These are phyloP conservation scores for Thamnophis sirtalis DNA, from an alignment of 2,113 vertebrate genomes.

Conservation along the genomic window DNA sequence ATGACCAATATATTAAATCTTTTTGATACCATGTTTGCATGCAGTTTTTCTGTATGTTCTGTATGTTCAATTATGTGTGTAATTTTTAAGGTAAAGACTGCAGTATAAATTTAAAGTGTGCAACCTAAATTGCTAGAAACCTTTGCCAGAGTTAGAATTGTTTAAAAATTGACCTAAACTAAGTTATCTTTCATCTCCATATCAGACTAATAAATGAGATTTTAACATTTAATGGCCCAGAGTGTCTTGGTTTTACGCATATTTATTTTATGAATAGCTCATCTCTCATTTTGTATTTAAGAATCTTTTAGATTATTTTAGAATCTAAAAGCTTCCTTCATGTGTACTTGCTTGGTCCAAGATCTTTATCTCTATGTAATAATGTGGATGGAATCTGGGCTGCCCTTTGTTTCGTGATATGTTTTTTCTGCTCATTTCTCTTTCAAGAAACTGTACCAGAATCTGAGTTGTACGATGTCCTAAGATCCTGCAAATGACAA, in stretches of 20 bases:
- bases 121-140: not conserved
- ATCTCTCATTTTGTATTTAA: not conserved
- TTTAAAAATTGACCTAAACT: not conserved
- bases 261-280: not conserved
- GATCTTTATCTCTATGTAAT: not conserved
- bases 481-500: not conserved
- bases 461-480: not conserved
- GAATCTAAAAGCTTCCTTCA: not conserved
- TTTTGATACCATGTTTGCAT: not conserved
- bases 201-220: not conserved
- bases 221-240: not conserved
- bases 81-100: not conserved
- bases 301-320: not conserved
- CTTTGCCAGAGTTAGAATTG: not conserved
- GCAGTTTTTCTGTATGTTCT: not conserved
- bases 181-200: not conserved
- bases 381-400: not conserved
- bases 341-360: not conserved
- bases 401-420: not conserved
- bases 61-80: not conserved
- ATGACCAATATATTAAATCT: not conserved
- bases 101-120: not conserved
- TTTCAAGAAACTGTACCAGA: not conserved
- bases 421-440: not conserved
- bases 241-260: not conserved